Conservation (phyloP, 1,140 invertebrate genomes). For the Venturia canescens region DNA sequence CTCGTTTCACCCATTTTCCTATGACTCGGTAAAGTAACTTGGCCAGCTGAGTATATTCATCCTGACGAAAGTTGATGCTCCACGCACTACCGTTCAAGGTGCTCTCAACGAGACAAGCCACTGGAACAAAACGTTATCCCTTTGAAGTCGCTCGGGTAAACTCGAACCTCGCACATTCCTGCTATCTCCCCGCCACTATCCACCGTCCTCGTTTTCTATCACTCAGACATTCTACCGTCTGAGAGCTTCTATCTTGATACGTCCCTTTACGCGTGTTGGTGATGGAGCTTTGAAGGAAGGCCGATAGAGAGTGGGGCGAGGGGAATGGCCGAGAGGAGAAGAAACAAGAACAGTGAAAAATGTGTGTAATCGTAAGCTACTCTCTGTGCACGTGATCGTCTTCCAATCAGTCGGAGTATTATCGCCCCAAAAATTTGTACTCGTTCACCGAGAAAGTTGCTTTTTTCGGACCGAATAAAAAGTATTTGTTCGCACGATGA, state of each 20-base stretch:
- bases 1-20: not conserved
- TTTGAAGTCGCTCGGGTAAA: conserved; percentile 34
- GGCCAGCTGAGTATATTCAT: not conserved
- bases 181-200: not conserved
- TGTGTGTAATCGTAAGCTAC: conserved; percentile 49
- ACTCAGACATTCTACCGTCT: conserved; percentile 51
- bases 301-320: not conserved
- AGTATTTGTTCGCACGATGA: not conserved
- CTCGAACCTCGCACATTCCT: not conserved
- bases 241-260: conserved; percentile 48
- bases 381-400: too few relatives aligned
- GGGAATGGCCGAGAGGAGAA: not conserved
- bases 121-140: conserved; percentile 32
- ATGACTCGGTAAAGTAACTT: not conserved
- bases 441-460: too few relatives aligned
- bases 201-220: conserved; percentile 37
- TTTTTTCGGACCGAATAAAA: not conserved
- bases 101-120: not conserved
- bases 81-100: conserved; percentile 1
- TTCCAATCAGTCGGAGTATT: too few relatives aligned
- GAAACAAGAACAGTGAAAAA: conserved; percentile 17
- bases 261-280: not conserved
- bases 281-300: conserved; percentile 42
- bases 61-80: not conserved
- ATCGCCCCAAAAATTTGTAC: too few relatives aligned